Conservation (phyloP, 2,797 vertebrate species). For the Telmatherina bonti region DNA sequence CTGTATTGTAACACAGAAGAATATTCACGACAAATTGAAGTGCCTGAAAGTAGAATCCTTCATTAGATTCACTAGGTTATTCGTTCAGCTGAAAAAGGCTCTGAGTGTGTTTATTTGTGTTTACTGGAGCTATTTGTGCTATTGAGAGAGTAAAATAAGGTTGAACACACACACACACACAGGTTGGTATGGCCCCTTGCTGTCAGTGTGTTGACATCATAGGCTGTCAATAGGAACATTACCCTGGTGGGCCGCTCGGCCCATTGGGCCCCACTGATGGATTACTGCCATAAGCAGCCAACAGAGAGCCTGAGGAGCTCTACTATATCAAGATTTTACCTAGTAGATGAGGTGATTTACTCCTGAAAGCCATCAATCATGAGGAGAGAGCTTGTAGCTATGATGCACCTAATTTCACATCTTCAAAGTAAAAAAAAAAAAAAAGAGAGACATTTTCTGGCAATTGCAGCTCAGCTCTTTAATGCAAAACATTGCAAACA, state of each 20-base stretch:
- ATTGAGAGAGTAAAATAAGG: constrained; percentile 47
- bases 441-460: constrained; percentile 27
- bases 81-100: neutral
- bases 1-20: neutral
- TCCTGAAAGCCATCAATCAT: constrained; percentile 80
- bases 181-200: constrained; percentile 38
- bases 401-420: constrained; percentile 71
- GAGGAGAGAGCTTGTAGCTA: constrained; percentile 55
- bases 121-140: constrained; percentile 30
- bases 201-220: constrained; percentile 78
- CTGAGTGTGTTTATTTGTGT: constrained; percentile 24
- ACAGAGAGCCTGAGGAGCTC: constrained; percentile 73
- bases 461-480: constrained; percentile 34
- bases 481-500: constrained; percentile 22
- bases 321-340: constrained; percentile 81
- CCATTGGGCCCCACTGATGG: constrained; percentile 81
- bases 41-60: neutral
- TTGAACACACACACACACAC: constrained; percentile 44
- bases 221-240: constrained; percentile 83
- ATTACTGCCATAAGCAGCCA: constrained; percentile 81
- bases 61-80: neutral
- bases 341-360: constrained; percentile 82
- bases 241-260: constrained; percentile 75
- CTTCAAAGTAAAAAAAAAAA: constrained; percentile 40
- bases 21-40: neutral